Conservation (phyloP, 2,113 vertebrate genomes). For the Ptyas mucosa region DNA sequence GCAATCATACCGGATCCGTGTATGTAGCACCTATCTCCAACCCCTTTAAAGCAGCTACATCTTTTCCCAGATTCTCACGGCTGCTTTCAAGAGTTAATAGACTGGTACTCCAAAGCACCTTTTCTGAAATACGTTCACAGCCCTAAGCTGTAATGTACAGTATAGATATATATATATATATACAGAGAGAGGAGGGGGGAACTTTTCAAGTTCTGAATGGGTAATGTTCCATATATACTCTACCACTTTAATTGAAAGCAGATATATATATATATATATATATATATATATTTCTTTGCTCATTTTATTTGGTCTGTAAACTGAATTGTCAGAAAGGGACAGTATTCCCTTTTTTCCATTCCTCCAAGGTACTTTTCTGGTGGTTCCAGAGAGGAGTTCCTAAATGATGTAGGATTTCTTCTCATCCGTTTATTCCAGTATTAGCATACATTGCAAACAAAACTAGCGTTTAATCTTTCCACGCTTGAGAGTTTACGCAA, state of each 20-base stretch:
- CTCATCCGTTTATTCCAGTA: background rate
- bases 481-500: conserved; percentile 19
- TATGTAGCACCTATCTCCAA: background rate
- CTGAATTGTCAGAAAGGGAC: conserved; percentile 60
- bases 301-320: conserved; percentile 55
- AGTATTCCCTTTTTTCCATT: conserved; percentile 67
- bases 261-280: too few relatives aligned
- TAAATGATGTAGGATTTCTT: background rate
- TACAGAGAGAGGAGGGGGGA: background rate
- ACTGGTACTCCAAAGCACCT: background rate
- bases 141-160: background rate
- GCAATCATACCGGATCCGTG: background rate
- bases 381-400: background rate
- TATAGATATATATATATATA: background rate
- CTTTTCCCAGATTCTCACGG: background rate
- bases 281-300: too few relatives aligned
- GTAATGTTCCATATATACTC: conserved; percentile 44
- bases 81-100: background rate
- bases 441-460: background rate
- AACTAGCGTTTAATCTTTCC: conserved; percentile 25
- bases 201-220: conserved; percentile 59
- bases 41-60: background rate
- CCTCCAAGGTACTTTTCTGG: conserved; percentile 24
- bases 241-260: conserved; percentile 34
- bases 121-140: background rate